phyloP scores from a whole-genome alignment of 2,113 vertebrate species.

The Spilogale gracilis region DNA sequence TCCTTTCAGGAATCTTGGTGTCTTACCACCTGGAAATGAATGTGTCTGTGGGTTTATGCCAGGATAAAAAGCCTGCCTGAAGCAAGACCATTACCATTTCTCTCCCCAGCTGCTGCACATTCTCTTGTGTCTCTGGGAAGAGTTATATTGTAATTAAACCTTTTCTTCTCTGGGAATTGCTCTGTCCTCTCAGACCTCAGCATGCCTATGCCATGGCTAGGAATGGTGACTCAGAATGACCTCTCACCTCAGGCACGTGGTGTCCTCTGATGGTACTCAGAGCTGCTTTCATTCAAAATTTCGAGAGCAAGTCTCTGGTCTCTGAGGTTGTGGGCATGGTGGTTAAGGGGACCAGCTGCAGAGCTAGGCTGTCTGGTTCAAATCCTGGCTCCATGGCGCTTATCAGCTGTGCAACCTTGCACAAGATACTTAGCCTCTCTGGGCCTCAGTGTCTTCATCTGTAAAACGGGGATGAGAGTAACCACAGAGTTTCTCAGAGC shows the following conservation, averaged over 20 bases:
- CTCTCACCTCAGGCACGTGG: background rate
- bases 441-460: constrained; percentile 25
- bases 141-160: no score
- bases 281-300: background rate
- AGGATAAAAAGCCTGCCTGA: background rate
- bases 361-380: background rate
- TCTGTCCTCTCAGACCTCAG: background rate
- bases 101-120: background rate
- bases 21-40: background rate
- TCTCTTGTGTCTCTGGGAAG: background rate
- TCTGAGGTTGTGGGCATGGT: background rate
- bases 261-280: background rate
- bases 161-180: background rate
- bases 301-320: background rate
- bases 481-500: background rate
- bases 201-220: background rate
- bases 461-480: background rate
- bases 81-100: background rate
- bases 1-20: background rate
- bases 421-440: background rate
- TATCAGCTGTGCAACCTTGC: background rate
- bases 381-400: background rate
- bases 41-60: background rate
- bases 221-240: background rate
- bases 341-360: background rate